Conservation (phyloP, 2,797 vertebrate genomes). For the Lepilemur septentrionalis region DNA sequence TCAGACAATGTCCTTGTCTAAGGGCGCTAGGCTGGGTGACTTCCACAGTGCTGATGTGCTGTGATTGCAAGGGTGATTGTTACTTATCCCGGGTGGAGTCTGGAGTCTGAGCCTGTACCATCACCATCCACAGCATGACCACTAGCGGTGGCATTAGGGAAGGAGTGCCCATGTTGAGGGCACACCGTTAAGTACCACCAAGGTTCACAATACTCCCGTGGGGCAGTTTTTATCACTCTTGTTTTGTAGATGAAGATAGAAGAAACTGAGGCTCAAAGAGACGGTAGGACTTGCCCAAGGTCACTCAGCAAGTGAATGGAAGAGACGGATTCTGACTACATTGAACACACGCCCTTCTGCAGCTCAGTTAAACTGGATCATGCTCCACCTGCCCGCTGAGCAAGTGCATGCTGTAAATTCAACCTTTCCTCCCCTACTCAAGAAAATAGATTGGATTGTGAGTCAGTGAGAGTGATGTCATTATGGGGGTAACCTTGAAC, state of each 20-base stretch:
- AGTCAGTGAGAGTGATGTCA: constrained; percentile 56
- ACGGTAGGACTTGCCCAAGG: neutral
- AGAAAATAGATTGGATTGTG: neutral
- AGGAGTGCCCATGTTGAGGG: neutral
- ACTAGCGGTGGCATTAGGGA: neutral
- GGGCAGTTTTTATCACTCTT: neutral
- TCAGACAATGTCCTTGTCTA: neutral
- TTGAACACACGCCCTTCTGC: neutral
- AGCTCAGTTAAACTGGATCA: neutral
- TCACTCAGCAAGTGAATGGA: neutral
- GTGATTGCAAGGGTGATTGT: neutral
- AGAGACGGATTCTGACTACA: neutral
- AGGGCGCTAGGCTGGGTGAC: neutral
- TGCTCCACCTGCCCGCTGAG: neutral
- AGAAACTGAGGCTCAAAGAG: neutral
- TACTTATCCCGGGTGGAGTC: neutral
- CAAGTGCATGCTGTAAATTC: neutral
- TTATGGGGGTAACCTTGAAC: constrained; percentile 45
- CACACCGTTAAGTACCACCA: neutral
- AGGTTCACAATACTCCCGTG: neutral
- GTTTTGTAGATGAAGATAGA: neutral
- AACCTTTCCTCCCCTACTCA: neutral
- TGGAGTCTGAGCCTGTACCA: neutral
- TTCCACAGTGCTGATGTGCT: neutral
- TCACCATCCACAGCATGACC: too few species aligned